These are phyloP conservation scores for Mayetiola destructor DNA, from an alignment of 2,888 invertebrate species.

Conservation along the genomic window DNA sequence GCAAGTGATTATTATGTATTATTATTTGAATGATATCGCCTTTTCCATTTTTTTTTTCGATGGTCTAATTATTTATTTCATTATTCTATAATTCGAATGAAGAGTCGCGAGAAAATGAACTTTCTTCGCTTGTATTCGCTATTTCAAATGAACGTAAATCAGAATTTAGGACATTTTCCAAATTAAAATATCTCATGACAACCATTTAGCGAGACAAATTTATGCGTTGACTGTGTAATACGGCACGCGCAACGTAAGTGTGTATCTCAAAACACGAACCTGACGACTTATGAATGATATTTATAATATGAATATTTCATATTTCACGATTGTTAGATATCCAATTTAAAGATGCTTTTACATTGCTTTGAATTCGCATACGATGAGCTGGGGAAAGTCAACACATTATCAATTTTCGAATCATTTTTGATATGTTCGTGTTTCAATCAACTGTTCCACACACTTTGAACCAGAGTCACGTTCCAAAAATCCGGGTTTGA, in stretches of 20 bases:
- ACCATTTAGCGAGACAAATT: not conserved
- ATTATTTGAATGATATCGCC: not conserved
- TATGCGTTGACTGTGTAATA: not conserved
- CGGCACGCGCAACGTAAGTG: constrained; percentile 4
- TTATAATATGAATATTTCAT: too few species aligned
- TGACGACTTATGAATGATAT: too few species aligned
- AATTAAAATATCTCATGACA: constrained; percentile 1
- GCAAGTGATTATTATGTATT: constrained; percentile 6
- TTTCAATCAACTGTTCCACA: too few species aligned
- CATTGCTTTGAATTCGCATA: too few species aligned
- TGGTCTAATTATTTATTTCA: not conserved
- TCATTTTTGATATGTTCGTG: too few species aligned
- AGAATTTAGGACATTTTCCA: not conserved
- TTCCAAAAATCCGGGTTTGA: too few species aligned
- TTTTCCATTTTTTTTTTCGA: not conserved
- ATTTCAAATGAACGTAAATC: not conserved
- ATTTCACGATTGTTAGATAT: too few species aligned
- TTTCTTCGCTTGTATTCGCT: not conserved
- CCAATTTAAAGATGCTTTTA: too few species aligned
- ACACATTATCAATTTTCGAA: too few species aligned
- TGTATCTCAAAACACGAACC: too few species aligned
- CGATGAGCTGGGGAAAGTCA: too few species aligned
- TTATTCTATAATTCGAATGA: not conserved
- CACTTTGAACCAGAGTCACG: too few species aligned
- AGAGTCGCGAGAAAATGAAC: not conserved